Conservation (phyloP, 2,113 vertebrate genomes). For the Corvus moneduloides region DNA sequence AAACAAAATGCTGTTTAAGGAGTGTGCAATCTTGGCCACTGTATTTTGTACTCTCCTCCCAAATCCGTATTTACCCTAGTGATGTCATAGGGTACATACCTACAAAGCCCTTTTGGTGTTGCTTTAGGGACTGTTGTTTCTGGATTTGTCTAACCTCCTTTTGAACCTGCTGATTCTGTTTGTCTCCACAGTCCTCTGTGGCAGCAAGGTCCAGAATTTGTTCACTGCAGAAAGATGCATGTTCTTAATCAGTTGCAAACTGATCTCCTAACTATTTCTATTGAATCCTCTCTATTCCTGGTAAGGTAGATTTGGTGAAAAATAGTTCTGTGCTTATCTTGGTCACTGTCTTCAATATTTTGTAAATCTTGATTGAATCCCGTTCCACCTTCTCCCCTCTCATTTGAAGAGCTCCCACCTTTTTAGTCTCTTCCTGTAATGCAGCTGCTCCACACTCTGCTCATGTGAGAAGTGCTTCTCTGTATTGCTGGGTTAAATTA, state of each 20-base stretch:
- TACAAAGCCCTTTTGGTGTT: background rate
- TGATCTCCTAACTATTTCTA: background rate
- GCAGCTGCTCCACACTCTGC: background rate
- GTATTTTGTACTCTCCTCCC: background rate
- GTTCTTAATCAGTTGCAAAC: background rate
- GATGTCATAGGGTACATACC: background rate
- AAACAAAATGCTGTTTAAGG: background rate
- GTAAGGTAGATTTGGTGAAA: background rate
- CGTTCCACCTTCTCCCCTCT: background rate
- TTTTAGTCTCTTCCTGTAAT: background rate
- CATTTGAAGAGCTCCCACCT: background rate
- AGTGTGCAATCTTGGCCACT: background rate
- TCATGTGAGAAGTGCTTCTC: background rate
- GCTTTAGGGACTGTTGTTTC: background rate
- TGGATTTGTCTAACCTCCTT: background rate
- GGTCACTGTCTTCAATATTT: background rate
- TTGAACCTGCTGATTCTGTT: background rate
- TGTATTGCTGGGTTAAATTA: background rate
- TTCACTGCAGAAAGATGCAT: background rate
- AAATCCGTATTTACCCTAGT: background rate
- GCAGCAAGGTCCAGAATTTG: background rate
- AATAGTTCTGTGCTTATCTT: background rate
- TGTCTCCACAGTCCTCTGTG: background rate
- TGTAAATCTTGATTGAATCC: background rate
- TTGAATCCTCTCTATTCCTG: background rate